Base-by-base conservation (phyloP, 1,140 invertebrate species). In the Elysia chlorotica region DNA sequence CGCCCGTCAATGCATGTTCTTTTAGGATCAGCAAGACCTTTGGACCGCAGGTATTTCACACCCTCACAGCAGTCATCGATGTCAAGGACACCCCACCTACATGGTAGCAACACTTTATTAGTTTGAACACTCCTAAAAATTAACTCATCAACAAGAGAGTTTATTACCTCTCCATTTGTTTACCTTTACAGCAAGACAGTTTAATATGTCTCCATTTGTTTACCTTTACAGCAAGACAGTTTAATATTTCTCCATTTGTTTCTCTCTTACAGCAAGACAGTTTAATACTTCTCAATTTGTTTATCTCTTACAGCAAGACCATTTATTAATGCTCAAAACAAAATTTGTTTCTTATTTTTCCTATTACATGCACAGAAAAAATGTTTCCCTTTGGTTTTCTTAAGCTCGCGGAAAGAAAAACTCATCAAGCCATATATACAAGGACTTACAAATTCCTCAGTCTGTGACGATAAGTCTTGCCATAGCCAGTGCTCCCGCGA, bases 401-500 rank as follows among this genome's bases (percentile, higher is more conserved):
- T n/a, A n/a, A n/a, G n/a, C n/a, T n/a, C n/a, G n/a, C n/a, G n/a
- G n/a, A n/a, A n/a, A n/a, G n/a, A n/a, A n/a, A n/a, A n/a, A n/a
- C n/a, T n/a, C n/a, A n/a, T n/a, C n/a, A n/a, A n/a, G n/a, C n/a
- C n/a, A n/a, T n/a, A n/a, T n/a, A n/a, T n/a, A n/a, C n/a, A n/a
- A n/a, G n/a, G 41, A 76, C 79, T 76, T 72, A 85, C 83, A 81
- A 76, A 48, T 70, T 65, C n/a, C 76, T 66, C 2, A 87, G 80
- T 56, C 76, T 76, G 56, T 85, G 76, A 37, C 86, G 80, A 76
- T 85, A 87, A n/a, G 72, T 61, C 41, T 79, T 79, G 10, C 85
- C 85, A 79, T 83, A 87, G n/a, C 87, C 87, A 14, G 85, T 86
- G 35, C 84, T 86, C 6, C 87, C 87, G 23, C 87, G 71, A 70